Evolutionary conservation across 2,888 invertebrate genomes (phyloP), one percentile per base, ranked within the genome.

Genomic region (Polymixis lichenea): DNA sequence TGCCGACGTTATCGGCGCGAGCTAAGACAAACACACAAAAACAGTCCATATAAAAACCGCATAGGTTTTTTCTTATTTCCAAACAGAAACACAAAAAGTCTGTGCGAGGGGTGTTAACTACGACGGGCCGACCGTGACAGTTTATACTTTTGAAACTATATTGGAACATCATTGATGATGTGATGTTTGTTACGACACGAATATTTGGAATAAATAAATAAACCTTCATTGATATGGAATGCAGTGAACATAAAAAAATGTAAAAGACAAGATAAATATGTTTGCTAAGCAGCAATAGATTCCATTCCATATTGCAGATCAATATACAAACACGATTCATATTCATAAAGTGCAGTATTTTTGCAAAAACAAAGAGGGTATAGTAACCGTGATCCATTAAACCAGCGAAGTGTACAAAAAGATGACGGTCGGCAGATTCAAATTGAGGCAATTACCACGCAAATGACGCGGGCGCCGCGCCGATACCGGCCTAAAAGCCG

Each of bases 1-100:
- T 84, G 85, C 75, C 86, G 85, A 85, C 89, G 88, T 92, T 94
- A 95, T 93, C 93, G 92, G 90, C 93, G 90, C 92, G 93, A 92
- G 95, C 93, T 94, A 94, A 95, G 93, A 93, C 92, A 95, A 95
- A 95, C 92, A 95, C 86, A 94, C 88, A 95, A 95, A 95, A 94
- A 93, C 91, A 80, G 87, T 84, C 84, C 86, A 60, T 89, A 93
- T 90, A 95, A 95, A 95, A 95, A 95, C 95, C 91, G 87, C 93
- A 91, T 87, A 89, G 64, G 65, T 49, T 82, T 87, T 92, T 94
- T 92, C 94, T 91, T 94, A 92, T 94, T 92, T 90, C 88, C 90
- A 91, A 92, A 94, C 90, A 93, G 86, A 90, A 84, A 81, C 80
- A 90, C 89, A 92, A 93, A 93, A 94, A 93, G 92, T 86, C 81